Percentiles rank a stretch among this genome's conserved stretches.
Conservation (phyloP, 2,888 invertebrate genomes). For the Plebejus anna region DNA sequence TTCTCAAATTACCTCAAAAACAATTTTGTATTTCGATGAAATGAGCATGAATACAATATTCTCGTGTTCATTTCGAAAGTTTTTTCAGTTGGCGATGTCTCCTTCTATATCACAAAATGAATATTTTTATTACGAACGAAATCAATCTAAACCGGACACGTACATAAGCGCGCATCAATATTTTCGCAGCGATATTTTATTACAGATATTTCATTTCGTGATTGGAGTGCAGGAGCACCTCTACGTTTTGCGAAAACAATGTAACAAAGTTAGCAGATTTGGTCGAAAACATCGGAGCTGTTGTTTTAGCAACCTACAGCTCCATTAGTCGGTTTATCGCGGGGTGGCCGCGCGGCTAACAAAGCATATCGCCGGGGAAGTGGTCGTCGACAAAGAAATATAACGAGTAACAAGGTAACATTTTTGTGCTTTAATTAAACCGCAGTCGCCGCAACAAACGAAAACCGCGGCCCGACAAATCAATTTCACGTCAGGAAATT, state of each 20-base stretch:
- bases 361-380: slow-evolving; percentile 34
- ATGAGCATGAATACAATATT: not conserved
- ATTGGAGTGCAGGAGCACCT: not conserved
- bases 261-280: slow-evolving; percentile 32
- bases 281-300: slow-evolving; percentile 38
- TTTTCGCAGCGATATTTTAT: slow-evolving; percentile 28
- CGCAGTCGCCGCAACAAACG: slow-evolving; percentile 63
- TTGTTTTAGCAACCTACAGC: slow-evolving; percentile 40
- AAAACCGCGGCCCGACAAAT: slow-evolving; percentile 72
- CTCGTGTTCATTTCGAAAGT: not conserved
- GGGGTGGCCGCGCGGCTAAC: slow-evolving; percentile 39
- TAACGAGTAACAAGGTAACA: slow-evolving; percentile 42
- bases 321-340: slow-evolving; percentile 44
- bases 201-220: slow-evolving; percentile 23
- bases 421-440: slow-evolving; percentile 60
- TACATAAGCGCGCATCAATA: slow-evolving; percentile 1
- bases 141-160: not conserved
- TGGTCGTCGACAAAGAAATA: slow-evolving; percentile 36
- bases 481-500: slow-evolving; percentile 76
- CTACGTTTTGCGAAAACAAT: slow-evolving; percentile 28
- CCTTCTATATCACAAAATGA: not conserved
- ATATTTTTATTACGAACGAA: not conserved
- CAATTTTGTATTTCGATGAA: not conserved
- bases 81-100: not conserved
- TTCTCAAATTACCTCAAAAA: not conserved